Evolutionary conservation across 2,888 invertebrate species (phyloP).

Genomic region (Gandaritis pyraliata): DNA sequence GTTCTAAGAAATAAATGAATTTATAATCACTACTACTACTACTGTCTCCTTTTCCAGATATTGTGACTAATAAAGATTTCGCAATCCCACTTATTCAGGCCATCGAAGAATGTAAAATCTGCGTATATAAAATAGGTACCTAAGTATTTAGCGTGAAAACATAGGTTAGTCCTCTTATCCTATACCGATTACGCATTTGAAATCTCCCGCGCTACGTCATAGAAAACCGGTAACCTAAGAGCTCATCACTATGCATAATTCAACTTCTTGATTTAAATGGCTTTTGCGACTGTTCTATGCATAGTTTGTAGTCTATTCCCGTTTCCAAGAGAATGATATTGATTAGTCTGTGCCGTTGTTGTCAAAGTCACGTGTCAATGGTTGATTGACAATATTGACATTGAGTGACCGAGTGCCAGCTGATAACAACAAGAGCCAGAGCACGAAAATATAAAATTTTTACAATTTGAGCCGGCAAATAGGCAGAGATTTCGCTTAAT

Average conservation of each 20-base stretch:
- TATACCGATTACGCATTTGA: too few species aligned
- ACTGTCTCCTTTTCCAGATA: too few species aligned
- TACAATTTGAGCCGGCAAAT: constrained; percentile 12
- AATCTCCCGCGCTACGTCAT: too few species aligned
- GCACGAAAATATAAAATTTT: constrained; percentile 12
- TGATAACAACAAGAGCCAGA: background rate
- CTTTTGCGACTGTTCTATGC: too few species aligned
- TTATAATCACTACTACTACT: background rate
- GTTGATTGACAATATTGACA: background rate
- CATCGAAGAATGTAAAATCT: too few species aligned
- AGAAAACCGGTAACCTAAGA: background rate
- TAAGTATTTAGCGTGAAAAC: too few species aligned
- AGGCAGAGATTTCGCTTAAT: background rate
- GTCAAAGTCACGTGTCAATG: constrained; percentile 21
- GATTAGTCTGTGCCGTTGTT: background rate
- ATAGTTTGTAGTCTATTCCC: background rate
- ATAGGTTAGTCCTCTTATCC: too few species aligned
- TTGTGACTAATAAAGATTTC: too few species aligned
- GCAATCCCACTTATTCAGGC: too few species aligned
- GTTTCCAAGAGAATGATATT: background rate
- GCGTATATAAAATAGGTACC: too few species aligned
- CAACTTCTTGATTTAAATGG: too few species aligned
- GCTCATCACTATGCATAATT: background rate
- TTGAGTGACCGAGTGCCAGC: background rate
- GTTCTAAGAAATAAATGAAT: constrained; percentile 6